Conservation (phyloP, 2,888 invertebrate genomes). For the Agonopterix subpropinquella region DNA sequence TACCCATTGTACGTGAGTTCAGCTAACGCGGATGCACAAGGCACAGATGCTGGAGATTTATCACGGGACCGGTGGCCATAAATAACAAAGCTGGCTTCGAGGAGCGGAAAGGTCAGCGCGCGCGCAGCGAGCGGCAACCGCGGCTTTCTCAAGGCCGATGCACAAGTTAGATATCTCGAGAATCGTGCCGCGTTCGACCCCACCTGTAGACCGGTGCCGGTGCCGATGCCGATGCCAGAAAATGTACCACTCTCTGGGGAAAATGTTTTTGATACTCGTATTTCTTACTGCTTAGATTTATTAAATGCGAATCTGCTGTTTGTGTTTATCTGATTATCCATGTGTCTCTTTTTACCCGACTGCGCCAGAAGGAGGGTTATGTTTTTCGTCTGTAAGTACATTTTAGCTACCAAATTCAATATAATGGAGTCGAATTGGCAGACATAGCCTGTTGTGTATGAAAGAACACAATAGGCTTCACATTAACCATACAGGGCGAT, state of each 20-base stretch:
- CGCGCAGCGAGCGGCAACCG: slow-evolving; percentile 32
- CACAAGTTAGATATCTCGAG: slow-evolving; percentile 49
- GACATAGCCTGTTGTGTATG: no score
- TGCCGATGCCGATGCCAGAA: not conserved
- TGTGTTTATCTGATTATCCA: no score
- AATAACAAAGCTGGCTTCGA: slow-evolving; percentile 44
- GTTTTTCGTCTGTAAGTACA: no score
- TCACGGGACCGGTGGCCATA: slow-evolving; percentile 46
- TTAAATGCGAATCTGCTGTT: no score
- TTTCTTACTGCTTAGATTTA: no score
- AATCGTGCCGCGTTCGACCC: slow-evolving; percentile 48
- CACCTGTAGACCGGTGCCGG: slow-evolving; percentile 29
- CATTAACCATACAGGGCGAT: no score
- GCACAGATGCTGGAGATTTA: slow-evolving; percentile 54
- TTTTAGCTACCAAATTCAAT: no score
- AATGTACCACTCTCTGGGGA: not conserved
- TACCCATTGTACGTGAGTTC: slow-evolving; percentile 27
- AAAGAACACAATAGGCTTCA: no score
- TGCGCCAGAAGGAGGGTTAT: no score
- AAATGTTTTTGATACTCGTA: slow-evolving; percentile 2
- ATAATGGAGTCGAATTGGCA: no score
- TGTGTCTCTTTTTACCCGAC: no score
- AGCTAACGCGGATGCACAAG: slow-evolving; percentile 56
- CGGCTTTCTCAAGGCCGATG: slow-evolving; percentile 61
- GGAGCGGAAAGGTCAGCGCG: slow-evolving; percentile 46